Percentiles rank a stretch among this genome's conserved stretches.
Conservation (phyloP, 1,140 invertebrate genomes). For the Orius laevigatus region DNA sequence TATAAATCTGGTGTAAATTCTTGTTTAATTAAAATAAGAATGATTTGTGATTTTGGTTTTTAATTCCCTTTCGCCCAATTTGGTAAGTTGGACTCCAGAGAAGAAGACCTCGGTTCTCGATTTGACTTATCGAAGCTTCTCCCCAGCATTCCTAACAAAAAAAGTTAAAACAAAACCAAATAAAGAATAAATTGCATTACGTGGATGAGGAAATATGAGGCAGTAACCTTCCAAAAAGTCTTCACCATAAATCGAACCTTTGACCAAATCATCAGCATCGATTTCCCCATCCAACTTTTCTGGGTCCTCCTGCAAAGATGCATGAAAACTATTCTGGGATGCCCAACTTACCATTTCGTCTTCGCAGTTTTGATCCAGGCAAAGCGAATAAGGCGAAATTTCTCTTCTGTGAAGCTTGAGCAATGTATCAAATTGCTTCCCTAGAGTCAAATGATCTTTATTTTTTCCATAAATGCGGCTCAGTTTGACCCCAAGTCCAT, state of each 20-base stretch:
- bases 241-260: constrained; percentile 28
- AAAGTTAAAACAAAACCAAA: too few relatives aligned
- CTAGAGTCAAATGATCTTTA: constrained; percentile 10
- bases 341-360: constrained; percentile 14
- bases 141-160: too few relatives aligned
- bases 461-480: constrained; percentile 5
- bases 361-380: constrained; percentile 12
- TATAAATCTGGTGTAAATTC: neutral
- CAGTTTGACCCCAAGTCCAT: constrained; percentile 11
- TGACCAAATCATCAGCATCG: constrained; percentile 31
- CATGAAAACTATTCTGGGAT: neutral
- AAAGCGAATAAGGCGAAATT: constrained; percentile 5
- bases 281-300: constrained; percentile 36
- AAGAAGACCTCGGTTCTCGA: too few relatives aligned
- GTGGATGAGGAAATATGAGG: constrained; percentile 15
- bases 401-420: constrained; percentile 12
- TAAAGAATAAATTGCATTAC: too few relatives aligned
- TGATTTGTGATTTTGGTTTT: too few relatives aligned
- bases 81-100: too few relatives aligned
- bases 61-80: too few relatives aligned
- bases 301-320: constrained; percentile 26
- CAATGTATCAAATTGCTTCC: constrained; percentile 14
- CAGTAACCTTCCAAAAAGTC: constrained; percentile 28
- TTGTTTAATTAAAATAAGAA: neutral
- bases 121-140: too few relatives aligned